phyloP scores from a whole-genome alignment of 30 jellyfish, hydroid and myxozoan genomes.

The Aurelia sp. region DNA sequence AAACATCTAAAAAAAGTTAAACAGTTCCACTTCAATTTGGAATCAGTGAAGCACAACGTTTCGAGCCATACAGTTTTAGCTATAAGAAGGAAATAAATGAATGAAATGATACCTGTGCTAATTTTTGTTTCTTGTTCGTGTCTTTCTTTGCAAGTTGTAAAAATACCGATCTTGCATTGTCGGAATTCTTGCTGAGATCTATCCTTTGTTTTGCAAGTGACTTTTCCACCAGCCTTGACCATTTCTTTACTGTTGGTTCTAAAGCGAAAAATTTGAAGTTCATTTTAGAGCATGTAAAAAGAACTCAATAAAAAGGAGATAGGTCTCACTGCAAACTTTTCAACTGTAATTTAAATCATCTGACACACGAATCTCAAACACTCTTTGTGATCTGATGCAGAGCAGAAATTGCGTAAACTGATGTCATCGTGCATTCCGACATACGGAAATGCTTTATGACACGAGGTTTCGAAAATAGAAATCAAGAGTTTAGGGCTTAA shows the following conservation, averaged over 20 bases:
- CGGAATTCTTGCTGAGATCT: conserved; percentile 38
- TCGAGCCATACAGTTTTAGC: not conserved
- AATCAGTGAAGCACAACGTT: no score
- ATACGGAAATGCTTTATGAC: no score
- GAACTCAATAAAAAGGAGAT: not conserved
- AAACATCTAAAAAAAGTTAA: no score
- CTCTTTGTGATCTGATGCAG: no score
- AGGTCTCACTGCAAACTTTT: not conserved
- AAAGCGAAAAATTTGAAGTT: no score
- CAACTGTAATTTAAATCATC: not conserved
- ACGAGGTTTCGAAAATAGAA: no score
- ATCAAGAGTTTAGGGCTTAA: no score
- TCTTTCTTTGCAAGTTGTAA: conserved; percentile 64
- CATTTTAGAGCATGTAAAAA: no score
- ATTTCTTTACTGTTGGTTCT: conserved; percentile 59
- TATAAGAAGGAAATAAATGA: not conserved
- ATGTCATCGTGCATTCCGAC: no score
- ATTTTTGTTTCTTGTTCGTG: conserved; percentile 35
- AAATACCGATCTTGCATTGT: conserved; percentile 68
- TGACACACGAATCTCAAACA: no score
- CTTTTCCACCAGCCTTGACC: conserved; percentile 75
- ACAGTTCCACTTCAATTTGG: no score
- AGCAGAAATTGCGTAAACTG: no score
- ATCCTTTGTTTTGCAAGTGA: conserved; percentile 49
- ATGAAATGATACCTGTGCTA: conserved; percentile 57